Percentiles rank a stretch among this genome's conserved stretches.
phyloP scores from a whole-genome alignment of 1,140 invertebrate species.

The Dreissena polymorpha region DNA sequence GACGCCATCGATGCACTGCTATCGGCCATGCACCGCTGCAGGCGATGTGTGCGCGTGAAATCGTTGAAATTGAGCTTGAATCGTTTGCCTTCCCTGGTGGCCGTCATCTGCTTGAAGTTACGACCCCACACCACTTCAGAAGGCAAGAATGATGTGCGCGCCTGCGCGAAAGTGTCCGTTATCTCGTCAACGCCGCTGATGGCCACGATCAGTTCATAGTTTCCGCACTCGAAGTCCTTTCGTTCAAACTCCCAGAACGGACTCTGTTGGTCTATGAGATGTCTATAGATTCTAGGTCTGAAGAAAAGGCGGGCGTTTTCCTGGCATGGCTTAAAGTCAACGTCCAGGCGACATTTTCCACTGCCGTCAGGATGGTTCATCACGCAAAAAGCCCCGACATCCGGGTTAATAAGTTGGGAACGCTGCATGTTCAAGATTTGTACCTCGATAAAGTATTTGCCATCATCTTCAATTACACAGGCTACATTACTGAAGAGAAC shows the following conservation, averaged over 20 bases:
- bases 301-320: slow-evolving; percentile 93
- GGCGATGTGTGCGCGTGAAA: slow-evolving; percentile 29
- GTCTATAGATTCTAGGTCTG: slow-evolving; percentile 90
- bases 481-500: slow-evolving; percentile 73
- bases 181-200: slow-evolving; percentile 87
- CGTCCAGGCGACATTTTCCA: slow-evolving; percentile 59
- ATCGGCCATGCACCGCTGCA: slow-evolving; percentile 22
- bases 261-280: slow-evolving; percentile 90
- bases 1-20: slow-evolving; percentile 31
- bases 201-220: slow-evolving; percentile 97
- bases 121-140: slow-evolving; percentile 81
- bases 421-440: slow-evolving; percentile 76
- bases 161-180: slow-evolving; percentile 77
- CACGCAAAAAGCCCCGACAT: slow-evolving; percentile 93
- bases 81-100: neutral
- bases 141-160: slow-evolving; percentile 80
- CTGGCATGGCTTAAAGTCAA: slow-evolving; percentile 87
- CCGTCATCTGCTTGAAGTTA: slow-evolving; percentile 70
- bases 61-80: slow-evolving; percentile 46
- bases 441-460: slow-evolving; percentile 87
- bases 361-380: slow-evolving; percentile 76
- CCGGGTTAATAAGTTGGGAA: slow-evolving; percentile 77
- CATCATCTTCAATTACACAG: slow-evolving; percentile 83
- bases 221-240: slow-evolving; percentile 90
- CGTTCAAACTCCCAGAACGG: slow-evolving; percentile 94